These are phyloP conservation scores for Alentia gelatinosa DNA, from an alignment of 2,888 invertebrate genomes.

Conservation along the genomic window DNA sequence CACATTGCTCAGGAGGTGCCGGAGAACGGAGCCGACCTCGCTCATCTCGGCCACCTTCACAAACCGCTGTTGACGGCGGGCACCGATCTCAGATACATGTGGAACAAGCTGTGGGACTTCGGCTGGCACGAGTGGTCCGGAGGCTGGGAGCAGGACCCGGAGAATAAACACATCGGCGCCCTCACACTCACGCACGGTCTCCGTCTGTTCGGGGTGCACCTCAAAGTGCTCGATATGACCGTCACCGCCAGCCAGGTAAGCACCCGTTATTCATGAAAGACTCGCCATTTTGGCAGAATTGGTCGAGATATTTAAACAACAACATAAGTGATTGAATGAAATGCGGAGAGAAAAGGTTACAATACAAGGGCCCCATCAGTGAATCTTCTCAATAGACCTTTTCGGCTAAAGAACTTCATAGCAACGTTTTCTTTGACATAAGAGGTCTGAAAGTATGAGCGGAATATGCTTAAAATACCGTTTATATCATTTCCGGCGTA, in stretches of 20 bases:
- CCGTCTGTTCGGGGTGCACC: conserved; percentile 83
- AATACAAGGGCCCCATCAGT: no score
- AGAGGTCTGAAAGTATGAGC: no score
- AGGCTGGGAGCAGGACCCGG: conserved; percentile 83
- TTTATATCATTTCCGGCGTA: no score
- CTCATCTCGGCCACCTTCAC: conserved; percentile 90
- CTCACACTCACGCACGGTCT: conserved; percentile 86
- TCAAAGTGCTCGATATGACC: conserved; percentile 84
- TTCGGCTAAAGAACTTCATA: no score
- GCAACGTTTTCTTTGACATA: no score
- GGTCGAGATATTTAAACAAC: no score
- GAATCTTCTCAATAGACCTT: no score
- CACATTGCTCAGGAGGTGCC: conserved; percentile 91
- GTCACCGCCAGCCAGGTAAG: conserved; percentile 86
- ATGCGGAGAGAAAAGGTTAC: no score
- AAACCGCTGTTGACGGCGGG: conserved; percentile 84
- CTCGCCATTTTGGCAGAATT: no score
- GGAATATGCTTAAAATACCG: no score
- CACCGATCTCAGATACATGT: conserved; percentile 78
- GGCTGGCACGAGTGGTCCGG: conserved; percentile 85
- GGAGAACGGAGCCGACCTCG: conserved; percentile 93
- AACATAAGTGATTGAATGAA: no score
- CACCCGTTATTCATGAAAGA: no score
- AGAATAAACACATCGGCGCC: conserved; percentile 84
- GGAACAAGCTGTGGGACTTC: conserved; percentile 79